Evolutionary conservation across 2,888 invertebrate genomes (phyloP).

Genomic region (Chaetogeoica ovagalla): DNA sequence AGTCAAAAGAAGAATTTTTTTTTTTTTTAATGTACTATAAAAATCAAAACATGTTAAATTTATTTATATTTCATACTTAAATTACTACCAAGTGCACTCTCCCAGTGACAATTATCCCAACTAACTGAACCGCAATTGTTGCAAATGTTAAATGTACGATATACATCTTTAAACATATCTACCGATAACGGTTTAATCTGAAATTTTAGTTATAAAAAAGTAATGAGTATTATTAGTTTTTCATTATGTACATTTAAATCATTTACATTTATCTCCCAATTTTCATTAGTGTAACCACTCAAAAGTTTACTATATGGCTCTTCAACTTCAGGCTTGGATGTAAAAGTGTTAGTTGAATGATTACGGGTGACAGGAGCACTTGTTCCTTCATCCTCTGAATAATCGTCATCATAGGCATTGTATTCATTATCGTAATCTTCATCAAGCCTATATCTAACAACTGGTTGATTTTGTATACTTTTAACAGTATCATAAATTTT

Average conservation of each 20-base stretch:
- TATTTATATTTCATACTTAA: slow-evolving; percentile 31
- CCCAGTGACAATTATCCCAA: slow-evolving; percentile 68
- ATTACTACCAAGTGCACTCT: slow-evolving; percentile 52
- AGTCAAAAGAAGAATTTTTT: not conserved
- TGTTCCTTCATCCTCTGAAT: slow-evolving; percentile 41
- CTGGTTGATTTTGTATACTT: not conserved
- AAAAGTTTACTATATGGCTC: slow-evolving; percentile 21
- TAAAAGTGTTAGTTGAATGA: not conserved
- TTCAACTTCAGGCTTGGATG: not conserved
- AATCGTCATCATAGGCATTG: not conserved
- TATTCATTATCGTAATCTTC: slow-evolving; percentile 13
- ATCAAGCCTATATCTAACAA: not conserved
- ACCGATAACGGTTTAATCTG: slow-evolving; percentile 58
- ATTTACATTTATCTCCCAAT: slow-evolving; percentile 33
- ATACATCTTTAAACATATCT: slow-evolving; percentile 60
- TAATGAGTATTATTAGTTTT: not conserved
- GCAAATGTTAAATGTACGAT: slow-evolving; percentile 70
- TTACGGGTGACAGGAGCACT: not conserved
- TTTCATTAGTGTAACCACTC: slow-evolving; percentile 28
- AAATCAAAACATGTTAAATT: not conserved
- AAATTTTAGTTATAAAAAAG: slow-evolving; percentile 17
- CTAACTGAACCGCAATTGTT: slow-evolving; percentile 74
- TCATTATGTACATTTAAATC: not conserved
- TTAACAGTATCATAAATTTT: slow-evolving; percentile 29
- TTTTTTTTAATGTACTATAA: too few relatives aligned